These are phyloP conservation scores for Plecturocebus donacophilus DNA, from an alignment of 2,113 vertebrate species.

Conservation along the genomic window DNA sequence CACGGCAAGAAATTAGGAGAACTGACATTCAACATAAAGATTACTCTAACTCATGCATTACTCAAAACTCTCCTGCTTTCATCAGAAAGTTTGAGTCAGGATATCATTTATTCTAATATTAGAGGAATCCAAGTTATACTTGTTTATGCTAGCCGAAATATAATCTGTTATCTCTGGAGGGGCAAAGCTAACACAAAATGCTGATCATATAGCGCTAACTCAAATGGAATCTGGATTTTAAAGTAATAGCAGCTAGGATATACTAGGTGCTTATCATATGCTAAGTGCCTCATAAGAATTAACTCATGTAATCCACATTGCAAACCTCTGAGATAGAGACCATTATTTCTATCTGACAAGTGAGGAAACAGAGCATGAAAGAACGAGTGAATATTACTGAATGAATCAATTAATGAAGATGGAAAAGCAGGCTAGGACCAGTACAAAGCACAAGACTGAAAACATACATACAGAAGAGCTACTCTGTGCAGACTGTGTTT, in stretches of 20 bases:
- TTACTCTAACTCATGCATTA: not conserved
- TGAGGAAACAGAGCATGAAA: not conserved
- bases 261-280: not conserved
- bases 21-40: not conserved
- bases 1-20: not conserved
- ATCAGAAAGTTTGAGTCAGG: not conserved
- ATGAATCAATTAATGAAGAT: not conserved
- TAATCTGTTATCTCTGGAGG: not conserved
- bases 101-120: not conserved
- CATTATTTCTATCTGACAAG: not conserved
- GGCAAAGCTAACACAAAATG: not conserved
- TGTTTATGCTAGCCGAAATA: not conserved
- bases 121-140: not conserved
- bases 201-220: not conserved
- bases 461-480: not conserved
- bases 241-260: not conserved
- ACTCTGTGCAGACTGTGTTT: not conserved
- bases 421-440: not conserved
- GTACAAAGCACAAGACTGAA: not conserved
- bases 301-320: not conserved
- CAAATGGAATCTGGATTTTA: constrained; percentile 6
- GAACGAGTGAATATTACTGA: not conserved
- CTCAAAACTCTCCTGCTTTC: not conserved
- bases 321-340: not conserved
- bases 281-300: not conserved